These are phyloP conservation scores for Cheilosia variabilis DNA, from an alignment of 2,888 invertebrate species.

Conservation along the genomic window DNA sequence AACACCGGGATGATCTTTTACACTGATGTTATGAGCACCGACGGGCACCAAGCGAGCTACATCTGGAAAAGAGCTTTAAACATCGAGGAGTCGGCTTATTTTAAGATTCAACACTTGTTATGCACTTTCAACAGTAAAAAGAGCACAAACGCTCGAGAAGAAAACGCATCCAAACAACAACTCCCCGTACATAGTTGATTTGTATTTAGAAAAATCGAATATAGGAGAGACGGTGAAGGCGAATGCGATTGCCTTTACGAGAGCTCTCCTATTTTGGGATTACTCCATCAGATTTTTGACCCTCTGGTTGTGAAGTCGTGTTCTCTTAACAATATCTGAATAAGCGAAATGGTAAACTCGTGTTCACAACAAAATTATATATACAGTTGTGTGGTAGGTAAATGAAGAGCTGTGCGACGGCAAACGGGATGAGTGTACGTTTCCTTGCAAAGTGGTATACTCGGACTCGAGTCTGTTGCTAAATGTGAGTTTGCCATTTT, in stretches of 20 bases:
- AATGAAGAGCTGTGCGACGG: conserved; percentile 18
- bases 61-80: conserved; percentile 47
- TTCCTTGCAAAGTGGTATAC: conserved; percentile 37
- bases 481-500: conserved; percentile 54
- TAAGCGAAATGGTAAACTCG: conserved; percentile 30
- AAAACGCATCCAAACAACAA: conserved; percentile 36
- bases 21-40: background rate
- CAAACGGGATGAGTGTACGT: conserved; percentile 21
- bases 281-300: conserved; percentile 55
- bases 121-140: conserved; percentile 38
- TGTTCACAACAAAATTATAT: background rate
- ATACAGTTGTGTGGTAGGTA: background rate
- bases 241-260: conserved; percentile 22
- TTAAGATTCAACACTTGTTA: conserved; percentile 60
- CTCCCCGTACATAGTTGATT: background rate
- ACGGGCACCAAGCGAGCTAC: background rate
- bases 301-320: conserved; percentile 41
- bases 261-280: conserved; percentile 60
- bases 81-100: conserved; percentile 34
- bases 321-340: conserved; percentile 19
- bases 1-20: conserved; percentile 25
- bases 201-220: background rate
- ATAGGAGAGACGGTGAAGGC: background rate
- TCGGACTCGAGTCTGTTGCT: conserved; percentile 43
- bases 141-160: background rate